Evolutionary conservation across 2,797 vertebrate species (phyloP).

Genomic region (Denticeps clupeoides): DNA sequence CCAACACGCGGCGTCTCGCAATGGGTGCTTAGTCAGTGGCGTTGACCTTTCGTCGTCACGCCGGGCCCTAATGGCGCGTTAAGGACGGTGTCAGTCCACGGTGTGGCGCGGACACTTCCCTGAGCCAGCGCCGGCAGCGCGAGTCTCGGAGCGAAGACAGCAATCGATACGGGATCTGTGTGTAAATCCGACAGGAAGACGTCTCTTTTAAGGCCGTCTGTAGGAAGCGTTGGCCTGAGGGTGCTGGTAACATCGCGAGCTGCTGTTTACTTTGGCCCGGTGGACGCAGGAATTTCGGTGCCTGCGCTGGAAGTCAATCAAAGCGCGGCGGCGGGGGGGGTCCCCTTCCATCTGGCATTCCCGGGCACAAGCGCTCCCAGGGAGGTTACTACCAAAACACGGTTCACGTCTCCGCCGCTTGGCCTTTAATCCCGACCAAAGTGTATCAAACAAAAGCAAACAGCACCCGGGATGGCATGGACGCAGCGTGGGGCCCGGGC

Average conservation of each 20-base stretch:
- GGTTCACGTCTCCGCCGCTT: slow-evolving; percentile 49
- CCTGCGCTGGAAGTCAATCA: too few species aligned
- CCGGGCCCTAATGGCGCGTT: slow-evolving; percentile 48
- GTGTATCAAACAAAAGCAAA: slow-evolving; percentile 65
- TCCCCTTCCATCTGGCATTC: too few species aligned
- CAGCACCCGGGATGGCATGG: slow-evolving; percentile 26
- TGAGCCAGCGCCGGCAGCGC: slow-evolving; percentile 4
- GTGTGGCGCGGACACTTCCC: slow-evolving; percentile 23
- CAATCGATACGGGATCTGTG: slow-evolving; percentile 18
- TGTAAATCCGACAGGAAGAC: not conserved
- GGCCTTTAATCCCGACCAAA: slow-evolving; percentile 59
- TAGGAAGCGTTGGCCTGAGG: too few species aligned
- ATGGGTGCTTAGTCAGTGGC: slow-evolving; percentile 32
- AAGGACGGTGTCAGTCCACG: slow-evolving; percentile 44
- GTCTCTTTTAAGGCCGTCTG: slow-evolving; percentile 15
- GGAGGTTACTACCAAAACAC: slow-evolving; percentile 37
- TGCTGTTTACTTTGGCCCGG: too few species aligned
- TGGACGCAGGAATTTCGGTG: too few species aligned
- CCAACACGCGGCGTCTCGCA: too few species aligned
- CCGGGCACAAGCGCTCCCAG: too few species aligned
- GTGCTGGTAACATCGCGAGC: too few species aligned
- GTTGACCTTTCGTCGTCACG: slow-evolving; percentile 51
- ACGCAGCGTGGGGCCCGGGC: not conserved
- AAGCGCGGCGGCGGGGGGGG: too few species aligned
- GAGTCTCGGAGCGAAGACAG: slow-evolving; percentile 15